Evolutionary conservation across 2,797 vertebrate species (phyloP).

Genomic region (Sebastes cheni): DNA sequence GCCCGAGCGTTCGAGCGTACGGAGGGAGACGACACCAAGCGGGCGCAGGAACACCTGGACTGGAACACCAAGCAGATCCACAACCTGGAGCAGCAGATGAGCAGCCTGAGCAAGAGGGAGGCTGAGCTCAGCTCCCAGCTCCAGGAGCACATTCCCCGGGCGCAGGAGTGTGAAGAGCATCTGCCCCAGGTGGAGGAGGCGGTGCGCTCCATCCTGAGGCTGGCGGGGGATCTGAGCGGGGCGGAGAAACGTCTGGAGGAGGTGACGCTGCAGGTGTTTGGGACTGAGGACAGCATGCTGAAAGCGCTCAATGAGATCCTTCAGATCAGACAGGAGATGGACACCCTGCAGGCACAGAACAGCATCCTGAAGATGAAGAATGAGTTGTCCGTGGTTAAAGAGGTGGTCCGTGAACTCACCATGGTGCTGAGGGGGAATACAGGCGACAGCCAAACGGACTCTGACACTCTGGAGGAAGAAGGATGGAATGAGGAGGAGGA

Average conservation of each 20-base stretch:
- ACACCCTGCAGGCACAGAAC: slow-evolving; percentile 82
- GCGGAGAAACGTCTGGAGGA: slow-evolving; percentile 87
- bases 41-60: slow-evolving; percentile 82
- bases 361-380: slow-evolving; percentile 82
- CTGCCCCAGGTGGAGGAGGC: slow-evolving; percentile 89
- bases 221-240: slow-evolving; percentile 83
- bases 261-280: slow-evolving; percentile 84
- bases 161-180: slow-evolving; percentile 84
- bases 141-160: slow-evolving; percentile 80
- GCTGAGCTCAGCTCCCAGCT: slow-evolving; percentile 81
- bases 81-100: slow-evolving; percentile 81
- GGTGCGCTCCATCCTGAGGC: slow-evolving; percentile 86
- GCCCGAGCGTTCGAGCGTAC: slow-evolving; percentile 87
- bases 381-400: slow-evolving; percentile 78
- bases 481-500: slow-evolving; percentile 40
- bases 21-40: slow-evolving; percentile 87
- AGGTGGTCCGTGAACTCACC: slow-evolving; percentile 75
- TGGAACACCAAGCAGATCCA: slow-evolving; percentile 82
- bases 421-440: slow-evolving; percentile 53
- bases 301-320: slow-evolving; percentile 85
- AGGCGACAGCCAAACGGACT: neutral
- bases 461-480: slow-evolving; percentile 26
- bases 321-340: slow-evolving; percentile 82
- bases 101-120: slow-evolving; percentile 72
- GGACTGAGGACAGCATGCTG: slow-evolving; percentile 88